phyloP scores from a whole-genome alignment of 1,140 invertebrate genomes.

The Cotesia vestalis region DNA sequence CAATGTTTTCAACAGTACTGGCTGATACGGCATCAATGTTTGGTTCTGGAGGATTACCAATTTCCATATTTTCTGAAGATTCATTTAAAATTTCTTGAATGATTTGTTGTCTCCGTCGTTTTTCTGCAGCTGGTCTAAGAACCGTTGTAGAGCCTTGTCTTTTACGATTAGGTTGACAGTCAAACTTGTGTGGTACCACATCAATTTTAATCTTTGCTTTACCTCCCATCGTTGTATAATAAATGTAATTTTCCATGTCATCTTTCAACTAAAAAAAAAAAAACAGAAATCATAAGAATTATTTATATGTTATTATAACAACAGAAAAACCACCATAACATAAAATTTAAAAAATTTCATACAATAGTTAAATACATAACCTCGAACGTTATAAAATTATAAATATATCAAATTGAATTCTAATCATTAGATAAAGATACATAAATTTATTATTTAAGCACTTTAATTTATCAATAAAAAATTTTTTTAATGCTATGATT shows the following conservation, averaged over 20 bases:
- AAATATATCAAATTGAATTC: neutral
- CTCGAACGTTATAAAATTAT: neutral
- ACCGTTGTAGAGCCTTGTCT: neutral
- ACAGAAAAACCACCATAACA: neutral
- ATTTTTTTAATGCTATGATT: neutral
- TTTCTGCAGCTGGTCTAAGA: slow-evolving; percentile 1
- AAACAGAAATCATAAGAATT: neutral
- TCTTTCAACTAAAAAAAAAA: slow-evolving; percentile 25
- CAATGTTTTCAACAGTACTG: neutral
- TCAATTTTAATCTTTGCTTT: slow-evolving; percentile 31
- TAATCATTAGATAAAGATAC: neutral
- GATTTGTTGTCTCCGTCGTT: neutral
- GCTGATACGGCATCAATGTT: neutral
- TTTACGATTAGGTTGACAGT: slow-evolving; percentile 37
- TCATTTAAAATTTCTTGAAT: neutral
- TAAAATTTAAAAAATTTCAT: neutral
- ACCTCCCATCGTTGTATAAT: slow-evolving; percentile 18
- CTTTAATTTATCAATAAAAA: neutral
- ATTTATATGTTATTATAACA: neutral
- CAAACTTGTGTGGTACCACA: slow-evolving; percentile 32
- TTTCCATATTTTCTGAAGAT: neutral
- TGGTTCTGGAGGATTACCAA: neutral
- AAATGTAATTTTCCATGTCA: slow-evolving; percentile 37
- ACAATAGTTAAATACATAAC: neutral
- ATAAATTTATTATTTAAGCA: neutral